Evolutionary conservation across 2,797 vertebrate genomes (phyloP), one percentile per base, ranked within the genome.

Genomic region (Lepilemur septentrionalis): DNA sequence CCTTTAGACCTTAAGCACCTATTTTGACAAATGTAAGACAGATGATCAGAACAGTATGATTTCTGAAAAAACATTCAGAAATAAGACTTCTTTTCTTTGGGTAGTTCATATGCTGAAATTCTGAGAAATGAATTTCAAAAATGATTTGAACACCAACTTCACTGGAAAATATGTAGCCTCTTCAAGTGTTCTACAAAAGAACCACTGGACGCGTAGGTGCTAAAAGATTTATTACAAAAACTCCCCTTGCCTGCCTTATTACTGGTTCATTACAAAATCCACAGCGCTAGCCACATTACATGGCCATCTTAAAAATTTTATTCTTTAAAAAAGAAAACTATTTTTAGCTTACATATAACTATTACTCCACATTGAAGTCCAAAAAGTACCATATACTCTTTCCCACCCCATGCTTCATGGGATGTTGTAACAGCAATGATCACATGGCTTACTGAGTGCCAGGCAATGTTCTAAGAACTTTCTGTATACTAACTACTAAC

Each of bases 391-490:
- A 59, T 11, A 11, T 2, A 35, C 46, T 50, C 14, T 43, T 11
- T 20, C 6, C 15, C 1, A 7, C 12, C 6, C 9, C 2, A 15
- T 7, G 59, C 5, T 48, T 75, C 41, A 20, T 1, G 10, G 48
- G 30, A 35, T 11, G 30, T 30, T 22, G 7, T 17, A 32, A 50
- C 41, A 83, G 14, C 30, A 0, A 15, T 6, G 17, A 25, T 38
- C 10, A 7, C 8, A 2, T 0, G 7, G 65, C 32, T 81, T 17
- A 20, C 14, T 8, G 18, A 0, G 17, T 5, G 9, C 57, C 22
- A 32, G 38, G 20, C n/a, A 22, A 23, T 2, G 35, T 61, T 70
- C 72, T 46, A 23, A 75, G 67, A 41, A 30, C n/a, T 17, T 65
- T 41, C 70, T 10, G 63, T 32, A 14, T 7, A 59, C 10, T 20